A percentile compares a stretch with the other conserved stretches of the same genome.
Conservation (phyloP, 2,888 invertebrate species). For the Pogonocherus hispidulus region DNA sequence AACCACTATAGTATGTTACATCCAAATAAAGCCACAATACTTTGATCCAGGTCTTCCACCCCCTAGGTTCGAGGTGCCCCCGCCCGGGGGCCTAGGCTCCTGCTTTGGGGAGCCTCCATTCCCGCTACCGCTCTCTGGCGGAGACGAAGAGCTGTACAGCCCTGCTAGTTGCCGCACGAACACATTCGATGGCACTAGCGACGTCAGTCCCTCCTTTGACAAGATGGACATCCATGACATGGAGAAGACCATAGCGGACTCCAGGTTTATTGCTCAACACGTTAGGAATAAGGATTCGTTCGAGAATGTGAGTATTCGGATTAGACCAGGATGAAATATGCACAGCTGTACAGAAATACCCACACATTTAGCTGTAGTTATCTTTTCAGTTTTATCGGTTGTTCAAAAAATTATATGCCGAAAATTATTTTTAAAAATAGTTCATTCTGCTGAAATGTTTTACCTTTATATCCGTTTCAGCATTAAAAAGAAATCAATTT, state of each 20-base stretch:
- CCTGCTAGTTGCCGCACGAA: slow-evolving; percentile 71
- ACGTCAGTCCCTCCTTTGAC: slow-evolving; percentile 85
- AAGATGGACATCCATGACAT: slow-evolving; percentile 86
- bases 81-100: slow-evolving; percentile 74
- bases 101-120: slow-evolving; percentile 78
- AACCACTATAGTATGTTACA: too few species aligned
- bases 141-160: slow-evolving; percentile 88
- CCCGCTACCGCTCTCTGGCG: slow-evolving; percentile 81
- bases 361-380: background rate
- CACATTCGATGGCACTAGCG: slow-evolving; percentile 73
- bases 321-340: too few species aligned
- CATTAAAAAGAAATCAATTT: too few species aligned
- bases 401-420: too few species aligned
- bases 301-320: slow-evolving; percentile 88
- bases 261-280: slow-evolving; percentile 95
- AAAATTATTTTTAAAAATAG: too few species aligned
- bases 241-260: slow-evolving; percentile 93
- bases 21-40: slow-evolving; percentile 20
- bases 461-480: too few species aligned
- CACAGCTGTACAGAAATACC: background rate
- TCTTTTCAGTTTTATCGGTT: too few species aligned
- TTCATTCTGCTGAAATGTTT: too few species aligned
- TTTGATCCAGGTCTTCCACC: slow-evolving; percentile 63
- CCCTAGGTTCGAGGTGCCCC: slow-evolving; percentile 75
- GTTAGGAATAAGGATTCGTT: slow-evolving; percentile 95